Percentiles rank a stretch among this genome's conserved stretches.
Conservation (phyloP, 2,888 invertebrate species). For the Dicranocentrus wangi region DNA sequence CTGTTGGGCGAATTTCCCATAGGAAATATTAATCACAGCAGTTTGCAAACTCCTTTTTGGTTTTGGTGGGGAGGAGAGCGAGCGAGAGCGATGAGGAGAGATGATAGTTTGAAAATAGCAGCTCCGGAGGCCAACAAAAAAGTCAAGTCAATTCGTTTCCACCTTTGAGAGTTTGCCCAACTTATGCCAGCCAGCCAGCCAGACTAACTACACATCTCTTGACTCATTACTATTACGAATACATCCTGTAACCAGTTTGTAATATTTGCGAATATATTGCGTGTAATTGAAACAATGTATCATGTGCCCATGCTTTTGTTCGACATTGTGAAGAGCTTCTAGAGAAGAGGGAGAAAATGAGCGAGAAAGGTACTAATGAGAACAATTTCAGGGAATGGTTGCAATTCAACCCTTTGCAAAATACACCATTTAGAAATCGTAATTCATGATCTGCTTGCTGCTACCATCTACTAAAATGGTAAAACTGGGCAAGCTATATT, state of each 20-base stretch:
- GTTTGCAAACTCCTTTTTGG: constrained; percentile 6
- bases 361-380: neutral
- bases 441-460: neutral
- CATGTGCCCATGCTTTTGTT: constrained; percentile 4
- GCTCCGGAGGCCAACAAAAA: constrained; percentile 2
- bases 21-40: constrained; percentile 52
- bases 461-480: constrained; percentile 13
- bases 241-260: neutral
- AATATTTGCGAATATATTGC: neutral
- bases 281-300: constrained; percentile 1
- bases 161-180: neutral
- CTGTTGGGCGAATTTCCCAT: constrained; percentile 46
- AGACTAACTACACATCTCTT: constrained; percentile 4
- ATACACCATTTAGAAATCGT: neutral
- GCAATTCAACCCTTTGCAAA: no score
- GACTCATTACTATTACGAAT: constrained; percentile 13
- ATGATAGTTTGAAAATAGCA: neutral
- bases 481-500: neutral
- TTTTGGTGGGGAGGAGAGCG: neutral
- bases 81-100: constrained; percentile 2
- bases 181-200: constrained; percentile 20
- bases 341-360: no score
- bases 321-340: no score
- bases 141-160: neutral
- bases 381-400: neutral